Evolutionary conservation across 2,797 vertebrate species (phyloP).

Genomic region (Cyprinella venusta): DNA sequence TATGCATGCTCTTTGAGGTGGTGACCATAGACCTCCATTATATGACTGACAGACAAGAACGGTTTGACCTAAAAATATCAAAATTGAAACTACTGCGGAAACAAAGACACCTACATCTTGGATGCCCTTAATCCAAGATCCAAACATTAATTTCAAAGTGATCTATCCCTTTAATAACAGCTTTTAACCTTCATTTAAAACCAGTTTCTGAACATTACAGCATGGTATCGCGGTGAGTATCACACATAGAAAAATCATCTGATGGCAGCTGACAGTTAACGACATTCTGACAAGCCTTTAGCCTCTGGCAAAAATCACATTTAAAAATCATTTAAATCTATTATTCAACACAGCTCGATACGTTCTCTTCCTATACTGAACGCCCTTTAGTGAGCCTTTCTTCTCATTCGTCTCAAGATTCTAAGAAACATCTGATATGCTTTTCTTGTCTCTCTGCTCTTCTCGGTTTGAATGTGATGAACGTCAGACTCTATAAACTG

Average conservation of each 20-base stretch:
- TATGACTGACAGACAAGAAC: too few species aligned
- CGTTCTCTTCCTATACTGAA: not conserved
- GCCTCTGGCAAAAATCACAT: slow-evolving; percentile 19
- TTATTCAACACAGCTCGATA: slow-evolving; percentile 27
- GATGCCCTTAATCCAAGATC: too few species aligned
- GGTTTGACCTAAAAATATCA: too few species aligned
- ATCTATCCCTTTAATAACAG: too few species aligned
- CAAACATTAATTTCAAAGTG: too few species aligned
- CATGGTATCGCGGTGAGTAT: not conserved
- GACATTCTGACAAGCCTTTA: slow-evolving; percentile 21
- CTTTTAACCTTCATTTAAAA: slow-evolving; percentile 9
- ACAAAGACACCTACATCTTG: too few species aligned
- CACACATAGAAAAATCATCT: not conserved
- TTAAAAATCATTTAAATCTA: slow-evolving; percentile 26
- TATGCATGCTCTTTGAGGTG: too few species aligned
- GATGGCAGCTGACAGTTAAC: slow-evolving; percentile 3
- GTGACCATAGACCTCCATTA: too few species aligned
- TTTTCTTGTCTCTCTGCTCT: not conserved
- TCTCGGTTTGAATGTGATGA: not conserved
- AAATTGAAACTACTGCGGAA: too few species aligned
- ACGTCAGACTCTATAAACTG: not conserved
- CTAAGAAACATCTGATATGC: not conserved
- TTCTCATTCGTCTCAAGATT: not conserved
- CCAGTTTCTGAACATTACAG: not conserved
- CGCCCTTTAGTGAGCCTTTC: not conserved